These are phyloP conservation scores for Arothron firmamentum DNA, from an alignment of 2,113 vertebrate genomes.

Conservation along the genomic window DNA sequence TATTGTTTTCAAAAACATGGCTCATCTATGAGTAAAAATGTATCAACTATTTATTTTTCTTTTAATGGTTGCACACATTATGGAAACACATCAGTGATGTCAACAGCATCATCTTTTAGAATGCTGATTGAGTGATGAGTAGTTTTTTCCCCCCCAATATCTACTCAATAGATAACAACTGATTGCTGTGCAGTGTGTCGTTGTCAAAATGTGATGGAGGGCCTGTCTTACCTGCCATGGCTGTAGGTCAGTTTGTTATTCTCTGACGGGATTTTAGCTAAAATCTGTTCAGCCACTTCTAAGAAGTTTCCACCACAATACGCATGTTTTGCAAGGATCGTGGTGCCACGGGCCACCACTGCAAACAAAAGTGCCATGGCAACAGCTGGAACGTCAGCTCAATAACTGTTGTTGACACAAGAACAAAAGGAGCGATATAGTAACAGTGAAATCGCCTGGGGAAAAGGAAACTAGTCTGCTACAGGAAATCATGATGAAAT, in stretches of 20 bases:
- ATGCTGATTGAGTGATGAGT: no score
- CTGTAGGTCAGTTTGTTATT: constrained; percentile 98
- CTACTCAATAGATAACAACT: no score
- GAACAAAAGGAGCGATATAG: neutral
- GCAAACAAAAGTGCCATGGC: constrained; percentile 97
- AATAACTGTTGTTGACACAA: constrained; percentile 10
- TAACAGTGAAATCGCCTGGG: neutral
- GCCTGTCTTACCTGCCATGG: constrained; percentile 83
- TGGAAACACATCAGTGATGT: neutral
- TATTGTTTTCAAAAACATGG: neutral
- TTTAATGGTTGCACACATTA: neutral
- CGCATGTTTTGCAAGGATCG: constrained; percentile 94
- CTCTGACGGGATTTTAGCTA: constrained; percentile 94
- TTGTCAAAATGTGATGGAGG: neutral
- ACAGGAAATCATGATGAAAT: constrained; percentile 1
- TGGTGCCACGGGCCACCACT: constrained; percentile 93
- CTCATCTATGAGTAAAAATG: no score
- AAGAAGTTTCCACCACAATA: constrained; percentile 97
- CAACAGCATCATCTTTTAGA: no score
- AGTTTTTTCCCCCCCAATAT: no score
- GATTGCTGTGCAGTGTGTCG: no score
- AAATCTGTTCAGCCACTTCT: constrained; percentile 96
- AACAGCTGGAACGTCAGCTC: constrained; percentile 41
- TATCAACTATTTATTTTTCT: neutral
- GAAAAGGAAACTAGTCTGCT: neutral